phyloP scores from a whole-genome alignment of 2,797 vertebrate genomes.

The Lacerta viridis region DNA sequence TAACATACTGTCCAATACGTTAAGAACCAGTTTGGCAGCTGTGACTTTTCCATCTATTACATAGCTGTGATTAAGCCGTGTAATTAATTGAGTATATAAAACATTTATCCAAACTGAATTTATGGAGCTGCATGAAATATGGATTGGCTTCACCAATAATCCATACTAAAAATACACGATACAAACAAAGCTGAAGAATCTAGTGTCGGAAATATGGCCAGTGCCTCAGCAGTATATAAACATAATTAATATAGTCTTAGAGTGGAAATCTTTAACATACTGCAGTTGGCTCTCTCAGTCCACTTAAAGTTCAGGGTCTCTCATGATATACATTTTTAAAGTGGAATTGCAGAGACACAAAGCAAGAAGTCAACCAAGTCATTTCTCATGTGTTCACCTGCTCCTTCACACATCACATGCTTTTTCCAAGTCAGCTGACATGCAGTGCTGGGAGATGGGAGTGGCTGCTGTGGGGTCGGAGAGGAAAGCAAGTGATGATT shows the following conservation, averaged over 20 bases:
- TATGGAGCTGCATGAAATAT: slow-evolving; percentile 69
- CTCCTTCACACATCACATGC: background rate
- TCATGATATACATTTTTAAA: slow-evolving; percentile 54
- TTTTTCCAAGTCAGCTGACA: background rate
- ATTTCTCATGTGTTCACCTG: background rate
- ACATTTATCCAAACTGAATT: slow-evolving; percentile 75
- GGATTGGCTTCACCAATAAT: slow-evolving; percentile 63
- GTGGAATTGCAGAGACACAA: slow-evolving; percentile 38
- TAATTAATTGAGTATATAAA: slow-evolving; percentile 76
- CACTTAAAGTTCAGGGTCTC: slow-evolving; percentile 55
- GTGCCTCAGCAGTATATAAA: slow-evolving; percentile 69
- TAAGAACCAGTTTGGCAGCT: slow-evolving; percentile 54
- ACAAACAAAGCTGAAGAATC: slow-evolving; percentile 71
- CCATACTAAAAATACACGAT: slow-evolving; percentile 71
- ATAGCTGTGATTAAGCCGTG: slow-evolving; percentile 73
- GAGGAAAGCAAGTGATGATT: background rate
- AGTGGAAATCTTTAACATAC: slow-evolving; percentile 71
- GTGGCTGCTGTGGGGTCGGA: background rate
- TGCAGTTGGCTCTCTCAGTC: slow-evolving; percentile 33
- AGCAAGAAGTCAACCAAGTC: background rate
- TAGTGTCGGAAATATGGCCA: slow-evolving; percentile 69
- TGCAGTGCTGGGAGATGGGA: background rate
- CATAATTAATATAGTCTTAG: slow-evolving; percentile 70
- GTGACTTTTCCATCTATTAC: slow-evolving; percentile 68
- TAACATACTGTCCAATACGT: slow-evolving; percentile 4